Evolutionary conservation across 1,140 invertebrate species (phyloP), one percentile per base, ranked within the genome.

Genomic region (Papilio dardanus): DNA sequence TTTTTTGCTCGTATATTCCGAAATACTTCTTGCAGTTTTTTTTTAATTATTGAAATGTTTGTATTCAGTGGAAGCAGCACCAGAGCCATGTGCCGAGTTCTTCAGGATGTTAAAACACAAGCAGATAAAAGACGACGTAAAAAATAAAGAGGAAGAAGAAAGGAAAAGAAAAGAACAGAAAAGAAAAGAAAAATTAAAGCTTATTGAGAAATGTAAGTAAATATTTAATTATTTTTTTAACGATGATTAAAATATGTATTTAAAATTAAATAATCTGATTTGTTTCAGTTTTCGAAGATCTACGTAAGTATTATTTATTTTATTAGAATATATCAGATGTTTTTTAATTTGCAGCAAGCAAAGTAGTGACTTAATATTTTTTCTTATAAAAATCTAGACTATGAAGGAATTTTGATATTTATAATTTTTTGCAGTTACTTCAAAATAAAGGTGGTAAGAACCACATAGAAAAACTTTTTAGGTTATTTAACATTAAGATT

Each of bases 201-300:
- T 40, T 24, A 67, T 82, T 10, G 81, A 85, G 71, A 79, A 78
- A 77, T 40, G 83, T 85, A 68, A 77, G 75, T 77, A 40, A n/a
- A 5, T 50, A 37, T 21, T 50, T 46, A n/a, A 19, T 28, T 3
- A 6, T 3, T 10, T 5, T 28, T 62, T 12, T 16, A 16, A 10
- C 1, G 2, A 30, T 62, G 24, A 62, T 14, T 14, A 58, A 30
- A 62, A 21, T 24, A 54, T 8, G 4, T 7, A 54, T 19, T 6
- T 24, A 28, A 24, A 28, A 24, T 58, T 14, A 28, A 28, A 3
- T 28, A 46, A 14, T 67, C 71, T 77, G 75, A 58, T 71, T 80
- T 81, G 33, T 84, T 84, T 67, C 78, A 84, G 83, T 83, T n/a
- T 68, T 83, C 16, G 76, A 77, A 65, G 74, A 80, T 10, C 30